Conservation (phyloP, 2,888 invertebrate genomes). For the Venustoraphidia nigricollis region DNA sequence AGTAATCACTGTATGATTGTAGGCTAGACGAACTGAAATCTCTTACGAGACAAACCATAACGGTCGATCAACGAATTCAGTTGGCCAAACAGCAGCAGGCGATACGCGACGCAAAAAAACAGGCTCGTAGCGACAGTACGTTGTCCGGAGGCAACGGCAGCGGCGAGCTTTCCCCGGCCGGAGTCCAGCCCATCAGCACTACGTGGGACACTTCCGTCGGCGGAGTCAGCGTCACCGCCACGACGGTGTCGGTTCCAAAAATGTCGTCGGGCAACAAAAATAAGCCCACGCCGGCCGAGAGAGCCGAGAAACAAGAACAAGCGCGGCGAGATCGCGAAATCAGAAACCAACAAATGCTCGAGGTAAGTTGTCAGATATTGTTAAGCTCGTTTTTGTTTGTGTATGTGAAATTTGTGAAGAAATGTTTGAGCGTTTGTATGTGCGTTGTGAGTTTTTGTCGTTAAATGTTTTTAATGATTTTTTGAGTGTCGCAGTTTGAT, state of each 20-base stretch:
- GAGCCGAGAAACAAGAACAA: conserved; percentile 69
- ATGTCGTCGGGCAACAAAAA: background rate
- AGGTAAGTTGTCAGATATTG: conserved; percentile 42
- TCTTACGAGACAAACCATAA: conserved; percentile 43
- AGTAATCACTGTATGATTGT: conserved; percentile 4
- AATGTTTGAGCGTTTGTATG: conserved; percentile 3
- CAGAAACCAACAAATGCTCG: conserved; percentile 70
- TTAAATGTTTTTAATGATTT: background rate
- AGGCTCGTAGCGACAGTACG: conserved; percentile 28
- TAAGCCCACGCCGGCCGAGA: conserved; percentile 29
- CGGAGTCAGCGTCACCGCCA: too few relatives aligned
- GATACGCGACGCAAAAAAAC: conserved; percentile 58
- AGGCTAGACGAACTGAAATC: conserved; percentile 53
- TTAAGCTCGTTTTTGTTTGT: conserved; percentile 4
- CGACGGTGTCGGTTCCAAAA: too few relatives aligned
- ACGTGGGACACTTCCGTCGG: too few relatives aligned
- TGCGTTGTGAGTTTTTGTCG: conserved; percentile 3
- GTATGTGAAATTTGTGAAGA: background rate
- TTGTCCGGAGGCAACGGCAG: conserved; percentile 1
- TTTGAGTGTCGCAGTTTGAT: background rate
- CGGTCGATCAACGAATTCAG: conserved; percentile 62
- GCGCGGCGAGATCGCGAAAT: conserved; percentile 67
- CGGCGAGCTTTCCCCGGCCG: background rate
- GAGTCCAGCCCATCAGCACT: too few relatives aligned
- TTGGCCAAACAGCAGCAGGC: conserved; percentile 57